Evolutionary conservation across 2,888 invertebrate genomes (phyloP).

Genomic region (Morpho achilles): DNA sequence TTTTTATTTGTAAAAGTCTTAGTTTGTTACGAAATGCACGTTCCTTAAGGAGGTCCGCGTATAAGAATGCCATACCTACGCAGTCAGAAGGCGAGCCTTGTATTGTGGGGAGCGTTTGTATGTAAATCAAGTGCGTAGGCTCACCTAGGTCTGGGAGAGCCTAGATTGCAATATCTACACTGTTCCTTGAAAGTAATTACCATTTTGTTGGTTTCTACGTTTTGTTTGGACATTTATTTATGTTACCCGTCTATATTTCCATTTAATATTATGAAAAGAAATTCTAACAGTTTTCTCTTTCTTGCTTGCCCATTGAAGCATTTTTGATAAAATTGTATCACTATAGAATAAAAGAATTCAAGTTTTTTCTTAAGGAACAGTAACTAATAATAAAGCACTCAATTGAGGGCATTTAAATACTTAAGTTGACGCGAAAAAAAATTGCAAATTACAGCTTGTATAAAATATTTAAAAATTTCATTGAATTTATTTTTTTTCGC

Average conservation of each 20-base stretch:
- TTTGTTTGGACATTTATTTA: slow-evolving; percentile 8
- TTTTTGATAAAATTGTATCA: too few relatives aligned
- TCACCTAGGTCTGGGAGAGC: slow-evolving; percentile 47
- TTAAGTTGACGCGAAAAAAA: too few relatives aligned
- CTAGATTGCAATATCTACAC: slow-evolving; percentile 44
- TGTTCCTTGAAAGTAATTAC: slow-evolving; percentile 27
- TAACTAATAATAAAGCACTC: too few relatives aligned
- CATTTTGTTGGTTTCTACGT: slow-evolving; percentile 25
- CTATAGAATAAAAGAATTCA: too few relatives aligned
- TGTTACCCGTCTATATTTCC: not conserved
- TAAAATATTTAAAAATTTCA: too few relatives aligned
- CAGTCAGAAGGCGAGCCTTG: slow-evolving; percentile 56
- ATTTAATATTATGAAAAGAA: not conserved
- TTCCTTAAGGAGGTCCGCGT: slow-evolving; percentile 6
- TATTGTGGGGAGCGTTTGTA: slow-evolving; percentile 62
- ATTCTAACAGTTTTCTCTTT: too few relatives aligned
- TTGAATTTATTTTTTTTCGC: too few relatives aligned
- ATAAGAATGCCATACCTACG: slow-evolving; percentile 52
- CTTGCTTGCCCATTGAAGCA: too few relatives aligned
- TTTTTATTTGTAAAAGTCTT: too few relatives aligned
- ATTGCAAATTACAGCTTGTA: too few relatives aligned
- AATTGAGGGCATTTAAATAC: too few relatives aligned
- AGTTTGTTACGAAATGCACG: not conserved
- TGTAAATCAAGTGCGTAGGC: slow-evolving; percentile 74
- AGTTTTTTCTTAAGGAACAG: too few relatives aligned